Evolutionary conservation across 92 coral and sea anemone species (phyloP).

Genomic region (Epizoanthus ramosus): DNA sequence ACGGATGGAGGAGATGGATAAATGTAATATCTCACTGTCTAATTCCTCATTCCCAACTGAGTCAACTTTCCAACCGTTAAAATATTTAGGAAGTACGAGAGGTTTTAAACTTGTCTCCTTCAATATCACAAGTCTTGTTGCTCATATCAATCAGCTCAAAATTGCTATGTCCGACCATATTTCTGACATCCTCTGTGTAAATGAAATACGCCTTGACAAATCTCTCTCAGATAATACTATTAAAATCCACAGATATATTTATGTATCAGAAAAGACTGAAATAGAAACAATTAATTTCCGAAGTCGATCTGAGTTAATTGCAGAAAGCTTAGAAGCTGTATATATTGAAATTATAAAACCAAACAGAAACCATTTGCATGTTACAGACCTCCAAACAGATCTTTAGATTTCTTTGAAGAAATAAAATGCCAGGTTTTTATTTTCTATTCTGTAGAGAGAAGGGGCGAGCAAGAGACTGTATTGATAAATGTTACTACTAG

Average conservation of each 20-base stretch:
- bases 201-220: constrained; percentile 40
- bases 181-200: constrained; percentile 27
- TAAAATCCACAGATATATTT: constrained; percentile 10
- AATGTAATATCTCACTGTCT: background rate
- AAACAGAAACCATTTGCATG: constrained; percentile 36
- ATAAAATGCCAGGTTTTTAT: no score
- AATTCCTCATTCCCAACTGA: constrained; percentile 23
- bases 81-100: constrained; percentile 24
- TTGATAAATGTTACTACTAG: no score
- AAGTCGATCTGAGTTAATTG: constrained; percentile 13
- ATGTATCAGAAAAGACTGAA: constrained; percentile 31
- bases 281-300: constrained; percentile 23
- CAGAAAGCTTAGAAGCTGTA: constrained; percentile 35
- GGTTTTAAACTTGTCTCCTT: constrained; percentile 26
- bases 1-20: constrained; percentile 31
- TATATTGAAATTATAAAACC: constrained; percentile 36
- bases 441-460: no score
- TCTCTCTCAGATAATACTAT: constrained; percentile 21
- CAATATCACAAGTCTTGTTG: constrained; percentile 26
- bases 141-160: constrained; percentile 37
- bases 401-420: background rate
- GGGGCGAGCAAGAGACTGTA: no score
- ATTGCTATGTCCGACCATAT: constrained; percentile 17
- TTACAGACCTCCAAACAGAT: constrained; percentile 40
- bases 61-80: constrained; percentile 24